Evolutionary conservation across 2,797 vertebrate species (phyloP).

Genomic region (Hypotaenidia philippensis): DNA sequence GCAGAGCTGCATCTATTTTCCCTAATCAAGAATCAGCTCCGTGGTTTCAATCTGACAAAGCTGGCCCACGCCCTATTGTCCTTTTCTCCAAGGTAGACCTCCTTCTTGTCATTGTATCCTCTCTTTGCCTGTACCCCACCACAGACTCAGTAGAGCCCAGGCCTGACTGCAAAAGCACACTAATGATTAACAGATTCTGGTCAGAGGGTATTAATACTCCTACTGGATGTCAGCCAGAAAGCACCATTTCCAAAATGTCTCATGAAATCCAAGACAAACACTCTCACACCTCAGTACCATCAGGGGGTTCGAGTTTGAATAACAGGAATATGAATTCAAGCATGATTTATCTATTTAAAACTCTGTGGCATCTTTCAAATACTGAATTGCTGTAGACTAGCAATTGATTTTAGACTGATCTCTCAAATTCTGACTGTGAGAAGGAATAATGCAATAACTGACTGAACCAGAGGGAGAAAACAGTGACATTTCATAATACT

Average conservation of each 20-base stretch:
- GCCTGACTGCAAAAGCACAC: not conserved
- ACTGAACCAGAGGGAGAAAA: constrained; percentile 3
- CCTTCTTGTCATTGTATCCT: not conserved
- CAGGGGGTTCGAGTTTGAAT: constrained; percentile 2
- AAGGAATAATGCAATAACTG: not conserved
- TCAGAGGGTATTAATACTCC: constrained; percentile 33
- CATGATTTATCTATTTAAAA: not conserved
- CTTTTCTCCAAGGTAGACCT: not conserved
- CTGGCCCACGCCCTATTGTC: not conserved
- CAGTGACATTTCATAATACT: not conserved
- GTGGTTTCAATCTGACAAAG: not conserved
- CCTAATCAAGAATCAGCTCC: not conserved
- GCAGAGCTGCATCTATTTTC: not conserved
- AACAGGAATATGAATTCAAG: constrained; percentile 35
- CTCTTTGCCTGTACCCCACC: not conserved
- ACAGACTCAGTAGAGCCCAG: rapidly evolving
- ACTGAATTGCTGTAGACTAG: not conserved
- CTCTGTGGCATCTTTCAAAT: not conserved
- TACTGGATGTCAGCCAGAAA: constrained; percentile 29
- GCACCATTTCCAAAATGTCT: not conserved
- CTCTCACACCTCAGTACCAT: constrained; percentile 35
- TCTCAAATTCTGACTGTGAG: not conserved
- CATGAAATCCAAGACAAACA: constrained; percentile 36
- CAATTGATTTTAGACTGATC: not conserved
- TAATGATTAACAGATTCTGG: constrained; percentile 47